Evolutionary conservation across 1,140 invertebrate species (phyloP), one percentile per base, ranked within the genome.

Genomic region (Oscheius sp.): DNA sequence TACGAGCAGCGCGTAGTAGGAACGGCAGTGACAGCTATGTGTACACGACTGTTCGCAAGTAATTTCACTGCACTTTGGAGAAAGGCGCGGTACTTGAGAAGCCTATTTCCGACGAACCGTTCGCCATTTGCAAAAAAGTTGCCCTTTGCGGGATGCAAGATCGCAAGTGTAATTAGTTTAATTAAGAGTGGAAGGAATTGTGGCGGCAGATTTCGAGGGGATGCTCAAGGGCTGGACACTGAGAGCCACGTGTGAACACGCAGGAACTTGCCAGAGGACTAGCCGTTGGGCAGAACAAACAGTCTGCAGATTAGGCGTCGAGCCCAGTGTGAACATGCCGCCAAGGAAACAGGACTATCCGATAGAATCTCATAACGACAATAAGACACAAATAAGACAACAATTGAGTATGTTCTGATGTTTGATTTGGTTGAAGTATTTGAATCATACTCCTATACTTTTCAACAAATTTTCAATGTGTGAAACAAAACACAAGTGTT

Each of bases 161-260:
- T n/a, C n/a, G n/a, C n/a, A n/a, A n/a, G n/a, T n/a, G n/a, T n/a
- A n/a, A n/a, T n/a, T n/a, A n/a, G n/a, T n/a, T n/a, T n/a, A n/a
- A n/a, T n/a, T n/a, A n/a, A n/a, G n/a, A n/a, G n/a, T n/a, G n/a
- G n/a, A n/a, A n/a, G n/a, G n/a, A n/a, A n/a, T n/a, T 7, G 49
- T 55, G 49, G 49, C 28, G 49, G 28, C 7, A 55, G 38, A 42
- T 42, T 42, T 7, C 38, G 49, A 23, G 28, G 7, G 23, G 49
- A 55, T 55, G 49, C 4, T 15, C 49, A 55, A 55, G 15, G 49
- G 49, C 49, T 55, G 49, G 49, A 55, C 49, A 55, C 49, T 7
- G 49, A 13, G 49, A 55, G 49, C 49, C 49, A 55, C 49, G 49
- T 55, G 49, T 55, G 49, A 55, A 55, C 49, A 55, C 49, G 49